Conservation (phyloP, 1,140 invertebrate genomes). For the Campoletis sonorensis region DNA sequence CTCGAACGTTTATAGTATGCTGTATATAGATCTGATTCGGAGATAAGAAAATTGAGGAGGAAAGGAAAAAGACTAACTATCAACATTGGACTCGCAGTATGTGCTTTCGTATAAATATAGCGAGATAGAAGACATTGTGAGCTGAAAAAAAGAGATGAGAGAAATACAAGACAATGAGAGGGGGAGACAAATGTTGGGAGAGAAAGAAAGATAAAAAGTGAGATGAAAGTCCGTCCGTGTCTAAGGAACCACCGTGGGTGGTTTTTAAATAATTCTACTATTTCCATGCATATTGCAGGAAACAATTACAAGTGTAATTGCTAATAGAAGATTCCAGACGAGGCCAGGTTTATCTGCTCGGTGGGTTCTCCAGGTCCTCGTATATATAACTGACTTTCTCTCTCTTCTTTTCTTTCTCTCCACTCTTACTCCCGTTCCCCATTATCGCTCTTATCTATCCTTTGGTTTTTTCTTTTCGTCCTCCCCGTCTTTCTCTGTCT, state of each 20-base stretch:
- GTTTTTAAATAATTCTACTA: slow-evolving; percentile 77
- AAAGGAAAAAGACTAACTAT: slow-evolving; percentile 19
- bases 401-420: slow-evolving; percentile 36
- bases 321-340: slow-evolving; percentile 77
- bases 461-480: slow-evolving; percentile 32
- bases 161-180: slow-evolving; percentile 50
- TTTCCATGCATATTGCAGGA: slow-evolving; percentile 77
- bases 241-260: slow-evolving; percentile 61
- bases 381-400: slow-evolving; percentile 36
- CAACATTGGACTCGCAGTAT: background rate
- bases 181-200: slow-evolving; percentile 24
- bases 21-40: slow-evolving; percentile 32
- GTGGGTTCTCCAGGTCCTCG: slow-evolving; percentile 53
- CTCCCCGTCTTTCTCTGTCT: background rate
- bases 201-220: slow-evolving; percentile 10
- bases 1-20: slow-evolving; percentile 43
- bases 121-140: slow-evolving; percentile 53
- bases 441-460: slow-evolving; percentile 29
- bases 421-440: background rate
- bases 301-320: slow-evolving; percentile 78
- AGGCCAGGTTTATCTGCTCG: slow-evolving; percentile 73
- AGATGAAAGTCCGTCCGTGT: slow-evolving; percentile 47
- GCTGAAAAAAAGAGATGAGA: slow-evolving; percentile 51
- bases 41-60: slow-evolving; percentile 43
- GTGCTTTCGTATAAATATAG: slow-evolving; percentile 7